Percentiles rank a stretch among this genome's conserved stretches.
These are phyloP conservation scores for Lordiphosa collinella DNA, from an alignment of 1,140 invertebrate species.

Conservation along the genomic window DNA sequence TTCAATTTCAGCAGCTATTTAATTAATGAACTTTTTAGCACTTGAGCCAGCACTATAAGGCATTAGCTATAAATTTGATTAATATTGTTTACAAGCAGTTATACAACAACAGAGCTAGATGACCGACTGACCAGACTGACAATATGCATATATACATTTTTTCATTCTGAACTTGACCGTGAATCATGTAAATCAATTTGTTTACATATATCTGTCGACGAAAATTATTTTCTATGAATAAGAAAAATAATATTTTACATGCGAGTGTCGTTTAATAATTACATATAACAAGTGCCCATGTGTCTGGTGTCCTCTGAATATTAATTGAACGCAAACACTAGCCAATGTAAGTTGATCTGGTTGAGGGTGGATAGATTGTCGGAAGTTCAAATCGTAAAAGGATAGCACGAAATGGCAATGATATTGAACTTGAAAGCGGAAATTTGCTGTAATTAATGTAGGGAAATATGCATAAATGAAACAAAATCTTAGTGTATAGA, in stretches of 20 bases:
- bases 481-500: no score
- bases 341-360: constrained; percentile 6
- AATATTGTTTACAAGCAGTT: constrained; percentile 19
- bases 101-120: constrained; percentile 12
- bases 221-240: constrained; percentile 9
- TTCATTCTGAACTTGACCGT: constrained; percentile 45
- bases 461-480: no score
- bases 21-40: constrained; percentile 19
- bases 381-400: constrained; percentile 8
- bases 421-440: neutral
- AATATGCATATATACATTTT: constrained; percentile 5
- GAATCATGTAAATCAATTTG: constrained; percentile 32
- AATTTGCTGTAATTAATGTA: no score
- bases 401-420: neutral
- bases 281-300: constrained; percentile 12
- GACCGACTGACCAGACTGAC: constrained; percentile 9
- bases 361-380: neutral
- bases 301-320: neutral
- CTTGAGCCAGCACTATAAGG: constrained; percentile 20
- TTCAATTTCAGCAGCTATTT: constrained; percentile 6
- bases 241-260: constrained; percentile 9
- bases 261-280: constrained; percentile 19
- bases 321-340: constrained; percentile 1
- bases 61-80: constrained; percentile 29
- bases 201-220: constrained; percentile 14